Base-by-base conservation (phyloP, 2,888 invertebrate genomes). In the Aelia acuminata region DNA sequence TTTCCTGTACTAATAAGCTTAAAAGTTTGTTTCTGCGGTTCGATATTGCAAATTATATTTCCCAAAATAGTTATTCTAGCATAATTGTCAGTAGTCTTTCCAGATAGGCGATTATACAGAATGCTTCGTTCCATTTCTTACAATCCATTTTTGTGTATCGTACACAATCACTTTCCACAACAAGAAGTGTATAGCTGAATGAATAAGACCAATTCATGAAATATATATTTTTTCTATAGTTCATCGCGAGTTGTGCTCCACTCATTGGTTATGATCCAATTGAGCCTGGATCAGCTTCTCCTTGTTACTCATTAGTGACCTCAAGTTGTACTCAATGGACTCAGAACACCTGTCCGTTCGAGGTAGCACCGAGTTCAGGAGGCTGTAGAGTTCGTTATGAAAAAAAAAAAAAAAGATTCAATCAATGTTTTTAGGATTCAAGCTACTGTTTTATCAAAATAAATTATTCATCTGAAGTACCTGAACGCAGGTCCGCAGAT, bases 401-500 rank as follows among this genome's bases (percentile, higher is more conserved):
- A 43, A 43, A n/a, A n/a, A n/a, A n/a, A n/a, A n/a, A n/a, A n/a
- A n/a, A n/a, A n/a, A n/a, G n/a, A n/a, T n/a, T n/a, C n/a, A n/a
- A n/a, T n/a, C n/a, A n/a, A n/a, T n/a, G n/a, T 3, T 5, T 39
- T 1, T 43, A 5, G 3, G 35, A 75, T 20, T 31, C 20, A 80
- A n/a, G 39, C 3, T 3, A 22, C 20, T 80, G 22, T 39, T 43
- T 80, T 80, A n/a, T n/a, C 2, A 7, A 80, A 80, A 80, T 39
- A 0, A 11, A 47, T 20, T 39, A 11, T 80, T 2, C n/a, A 15
- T 80, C 3, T 26, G 8, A 80, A 13, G 11, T 70, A 87, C 87
- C 47, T 87, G 70, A 87, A 87, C n/a, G 87, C 63, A 35, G 57
- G 57, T 13, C n/a, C 63, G 39, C 87, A 87, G 26, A 87, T 87